phyloP scores from a whole-genome alignment of 2,113 vertebrate species.

The Alligator sinensis region DNA sequence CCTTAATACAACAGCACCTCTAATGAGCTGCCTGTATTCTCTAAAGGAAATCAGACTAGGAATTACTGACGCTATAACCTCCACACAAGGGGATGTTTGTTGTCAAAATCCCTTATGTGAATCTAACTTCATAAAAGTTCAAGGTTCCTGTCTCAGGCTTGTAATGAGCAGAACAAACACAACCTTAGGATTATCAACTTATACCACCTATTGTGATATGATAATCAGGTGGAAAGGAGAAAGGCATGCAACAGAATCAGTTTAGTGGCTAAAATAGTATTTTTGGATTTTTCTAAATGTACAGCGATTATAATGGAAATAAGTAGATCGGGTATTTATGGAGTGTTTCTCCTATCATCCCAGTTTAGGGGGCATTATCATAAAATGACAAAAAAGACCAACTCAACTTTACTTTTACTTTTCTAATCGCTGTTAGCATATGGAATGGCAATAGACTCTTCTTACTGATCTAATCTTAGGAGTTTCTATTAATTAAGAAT shows the following conservation, averaged over 20 bases:
- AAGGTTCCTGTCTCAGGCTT: not conserved
- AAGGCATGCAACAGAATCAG: not conserved
- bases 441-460: not conserved
- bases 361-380: not conserved
- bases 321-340: not conserved
- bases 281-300: not conserved
- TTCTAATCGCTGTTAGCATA: not conserved
- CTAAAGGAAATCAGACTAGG: conserved; percentile 35
- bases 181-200: not conserved
- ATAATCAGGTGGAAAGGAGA: not conserved
- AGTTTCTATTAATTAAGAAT: not conserved
- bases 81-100: not conserved
- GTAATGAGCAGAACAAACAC: not conserved
- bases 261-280: not conserved
- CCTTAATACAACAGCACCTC: not conserved
- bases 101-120: not conserved
- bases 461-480: not conserved
- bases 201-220: not conserved
- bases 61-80: not conserved
- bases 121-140: not conserved
- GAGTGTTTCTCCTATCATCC: not conserved
- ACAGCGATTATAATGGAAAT: conserved; percentile 1
- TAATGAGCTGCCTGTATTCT: conserved; percentile 28
- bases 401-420: not conserved
- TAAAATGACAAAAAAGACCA: not conserved